A percentile compares a stretch with the other conserved stretches of the same genome.
Conservation (phyloP, 1,140 invertebrate genomes). For the Brachionus manjavacas region DNA sequence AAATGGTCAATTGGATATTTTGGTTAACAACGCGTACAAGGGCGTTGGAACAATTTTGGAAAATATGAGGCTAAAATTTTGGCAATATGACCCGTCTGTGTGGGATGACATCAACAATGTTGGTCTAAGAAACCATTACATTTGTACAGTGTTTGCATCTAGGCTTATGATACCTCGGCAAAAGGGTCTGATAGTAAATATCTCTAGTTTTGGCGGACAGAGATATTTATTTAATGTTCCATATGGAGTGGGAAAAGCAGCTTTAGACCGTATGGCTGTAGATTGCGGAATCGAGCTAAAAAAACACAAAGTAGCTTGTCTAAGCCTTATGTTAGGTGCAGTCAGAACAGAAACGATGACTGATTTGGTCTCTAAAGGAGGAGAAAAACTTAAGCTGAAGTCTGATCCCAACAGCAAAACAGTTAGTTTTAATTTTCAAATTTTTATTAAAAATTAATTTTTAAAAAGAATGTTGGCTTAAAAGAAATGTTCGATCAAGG, state of each 20-base stretch:
- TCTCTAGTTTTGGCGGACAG: slow-evolving; percentile 58
- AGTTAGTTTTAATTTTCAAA: background rate
- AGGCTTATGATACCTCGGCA: slow-evolving; percentile 55
- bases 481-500: background rate
- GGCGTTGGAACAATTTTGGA: slow-evolving; percentile 48
- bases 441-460: background rate
- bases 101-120: slow-evolving; percentile 59
- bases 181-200: slow-evolving; percentile 57
- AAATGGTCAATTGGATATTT: slow-evolving; percentile 56
- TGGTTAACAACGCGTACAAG: slow-evolving; percentile 60
- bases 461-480: background rate
- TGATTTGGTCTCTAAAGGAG: slow-evolving; percentile 2
- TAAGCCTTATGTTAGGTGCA: slow-evolving; percentile 41
- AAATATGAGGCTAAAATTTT: slow-evolving; percentile 34
- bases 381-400: slow-evolving; percentile 10
- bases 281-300: slow-evolving; percentile 57
- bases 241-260: slow-evolving; percentile 39
- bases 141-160: slow-evolving; percentile 56
- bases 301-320: slow-evolving; percentile 52
- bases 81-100: slow-evolving; percentile 19
- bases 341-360: slow-evolving; percentile 41
- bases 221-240: slow-evolving; percentile 52
- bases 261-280: slow-evolving; percentile 54
- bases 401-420: slow-evolving; percentile 19
- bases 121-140: slow-evolving; percentile 58